Evolutionary conservation across 2,888 invertebrate species (phyloP).

Genomic region (Eucriotettix oculatus): DNA sequence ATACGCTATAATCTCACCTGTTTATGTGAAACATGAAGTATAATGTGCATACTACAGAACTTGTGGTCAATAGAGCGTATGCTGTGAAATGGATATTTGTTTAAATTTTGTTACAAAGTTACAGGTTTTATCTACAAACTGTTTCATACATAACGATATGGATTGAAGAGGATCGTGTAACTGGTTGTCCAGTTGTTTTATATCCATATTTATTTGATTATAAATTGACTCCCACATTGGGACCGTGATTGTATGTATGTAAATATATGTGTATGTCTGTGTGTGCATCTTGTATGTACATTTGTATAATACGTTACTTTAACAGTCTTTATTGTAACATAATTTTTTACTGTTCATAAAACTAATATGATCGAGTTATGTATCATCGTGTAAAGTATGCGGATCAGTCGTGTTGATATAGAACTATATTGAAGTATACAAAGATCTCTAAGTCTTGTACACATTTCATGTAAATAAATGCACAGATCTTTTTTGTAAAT

Average conservation of each 20-base stretch:
- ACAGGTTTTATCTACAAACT: constrained; percentile 3
- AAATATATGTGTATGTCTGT: constrained; percentile 11
- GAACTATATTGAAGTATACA: constrained; percentile 3
- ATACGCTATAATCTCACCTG: no score
- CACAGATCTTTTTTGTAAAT: constrained; percentile 1
- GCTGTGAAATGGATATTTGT: no score
- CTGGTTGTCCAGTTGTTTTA: constrained; percentile 3
- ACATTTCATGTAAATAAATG: constrained; percentile 10
- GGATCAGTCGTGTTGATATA: not conserved
- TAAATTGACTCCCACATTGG: constrained; percentile 12
- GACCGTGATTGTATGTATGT: constrained; percentile 12
- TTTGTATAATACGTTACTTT: constrained; percentile 1
- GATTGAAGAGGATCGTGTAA: constrained; percentile 1
- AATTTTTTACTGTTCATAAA: constrained; percentile 12
- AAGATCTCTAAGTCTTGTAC: constrained; percentile 6
- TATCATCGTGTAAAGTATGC: constrained; percentile 4
- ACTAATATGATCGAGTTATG: constrained; percentile 11
- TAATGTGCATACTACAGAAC: no score
- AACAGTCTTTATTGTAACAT: constrained; percentile 13
- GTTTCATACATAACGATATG: not conserved
- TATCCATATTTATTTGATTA: constrained; percentile 11
- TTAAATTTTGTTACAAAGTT: not conserved
- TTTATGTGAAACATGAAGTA: no score
- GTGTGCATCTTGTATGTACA: constrained; percentile 2
- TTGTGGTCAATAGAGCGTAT: no score